phyloP scores from a whole-genome alignment of 2,113 vertebrate genomes.

The Tonatia bakeri region DNA sequence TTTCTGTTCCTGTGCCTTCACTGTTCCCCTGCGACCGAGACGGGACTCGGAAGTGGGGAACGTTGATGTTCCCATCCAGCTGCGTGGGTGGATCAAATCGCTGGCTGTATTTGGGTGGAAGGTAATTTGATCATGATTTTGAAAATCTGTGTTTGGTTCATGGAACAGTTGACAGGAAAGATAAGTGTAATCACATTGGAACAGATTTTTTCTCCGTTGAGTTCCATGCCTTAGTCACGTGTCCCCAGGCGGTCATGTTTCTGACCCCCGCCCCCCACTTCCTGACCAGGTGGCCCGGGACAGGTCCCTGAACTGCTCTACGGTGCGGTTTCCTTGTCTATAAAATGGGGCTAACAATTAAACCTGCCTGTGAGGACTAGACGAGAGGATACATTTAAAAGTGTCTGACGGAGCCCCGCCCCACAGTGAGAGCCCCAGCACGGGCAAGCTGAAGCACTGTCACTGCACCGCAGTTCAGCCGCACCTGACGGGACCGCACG shows the following conservation, averaged over 20 bases:
- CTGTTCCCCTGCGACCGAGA: conserved; percentile 21
- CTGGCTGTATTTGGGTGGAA: neutral
- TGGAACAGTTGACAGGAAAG: neutral
- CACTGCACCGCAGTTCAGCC: neutral
- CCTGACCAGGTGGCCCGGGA: neutral
- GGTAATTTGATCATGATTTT: neutral
- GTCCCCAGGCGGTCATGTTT: neutral
- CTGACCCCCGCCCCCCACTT: neutral
- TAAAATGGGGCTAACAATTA: neutral
- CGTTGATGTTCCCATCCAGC: neutral
- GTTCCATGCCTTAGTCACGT: neutral
- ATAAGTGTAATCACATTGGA: neutral
- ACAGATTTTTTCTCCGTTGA: neutral
- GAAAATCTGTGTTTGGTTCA: neutral
- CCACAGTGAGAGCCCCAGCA: neutral
- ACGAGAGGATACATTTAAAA: neutral
- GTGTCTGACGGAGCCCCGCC: neutral
- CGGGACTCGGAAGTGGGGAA: neutral
- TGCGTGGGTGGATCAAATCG: neutral
- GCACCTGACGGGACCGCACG: neutral
- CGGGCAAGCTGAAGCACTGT: neutral
- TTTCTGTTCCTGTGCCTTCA: neutral
- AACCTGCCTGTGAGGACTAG: neutral
- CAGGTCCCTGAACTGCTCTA: neutral
- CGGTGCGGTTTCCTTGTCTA: neutral